Evolutionary conservation across 2,113 vertebrate species (phyloP).

Genomic region (Mohoua ochrocephala): DNA sequence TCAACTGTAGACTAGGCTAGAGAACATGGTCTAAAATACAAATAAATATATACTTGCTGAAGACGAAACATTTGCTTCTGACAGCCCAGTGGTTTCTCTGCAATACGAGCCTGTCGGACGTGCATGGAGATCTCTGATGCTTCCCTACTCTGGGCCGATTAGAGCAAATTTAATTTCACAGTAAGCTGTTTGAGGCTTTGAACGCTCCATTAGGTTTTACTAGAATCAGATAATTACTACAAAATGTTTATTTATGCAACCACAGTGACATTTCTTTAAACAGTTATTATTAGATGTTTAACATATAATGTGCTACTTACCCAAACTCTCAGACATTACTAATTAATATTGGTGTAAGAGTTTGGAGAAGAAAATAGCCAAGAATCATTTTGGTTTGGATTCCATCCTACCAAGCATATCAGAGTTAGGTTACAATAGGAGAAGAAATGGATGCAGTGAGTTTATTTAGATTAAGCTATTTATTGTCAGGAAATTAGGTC

Average conservation of each 20-base stretch:
- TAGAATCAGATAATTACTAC: slow-evolving; percentile 28
- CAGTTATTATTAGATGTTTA: background rate
- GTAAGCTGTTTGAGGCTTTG: background rate
- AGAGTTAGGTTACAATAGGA: background rate
- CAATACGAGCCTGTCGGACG: background rate
- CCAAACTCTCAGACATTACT: background rate
- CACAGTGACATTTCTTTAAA: background rate
- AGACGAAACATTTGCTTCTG: background rate
- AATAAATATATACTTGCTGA: background rate
- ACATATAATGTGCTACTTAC: background rate
- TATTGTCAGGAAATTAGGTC: background rate
- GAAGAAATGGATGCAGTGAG: background rate
- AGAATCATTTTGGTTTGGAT: background rate
- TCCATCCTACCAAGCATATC: background rate
- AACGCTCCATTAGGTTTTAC: slow-evolving; percentile 26
- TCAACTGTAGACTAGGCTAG: background rate
- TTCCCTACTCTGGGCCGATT: background rate
- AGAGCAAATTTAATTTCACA: slow-evolving; percentile 30
- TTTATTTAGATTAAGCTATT: background rate
- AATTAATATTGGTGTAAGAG: background rate
- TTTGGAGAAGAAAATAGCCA: background rate
- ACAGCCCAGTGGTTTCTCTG: background rate
- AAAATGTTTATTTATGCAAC: slow-evolving; percentile 19
- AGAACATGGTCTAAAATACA: background rate
- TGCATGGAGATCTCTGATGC: background rate